Evolutionary conservation across 2,113 vertebrate species (phyloP).

Genomic region (Otis tarda): DNA sequence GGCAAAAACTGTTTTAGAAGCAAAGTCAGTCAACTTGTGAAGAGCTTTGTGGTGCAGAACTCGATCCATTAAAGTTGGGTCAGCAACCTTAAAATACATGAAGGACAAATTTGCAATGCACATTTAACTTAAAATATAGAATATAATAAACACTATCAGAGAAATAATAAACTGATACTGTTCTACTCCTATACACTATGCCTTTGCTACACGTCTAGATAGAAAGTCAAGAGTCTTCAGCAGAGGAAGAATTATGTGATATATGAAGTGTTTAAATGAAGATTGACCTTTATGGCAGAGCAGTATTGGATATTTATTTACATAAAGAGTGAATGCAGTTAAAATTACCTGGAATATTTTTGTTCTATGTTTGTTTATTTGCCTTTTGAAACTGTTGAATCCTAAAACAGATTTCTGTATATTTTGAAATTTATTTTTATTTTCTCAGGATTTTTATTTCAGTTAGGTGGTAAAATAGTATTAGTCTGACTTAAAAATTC

Average conservation of each 20-base stretch:
- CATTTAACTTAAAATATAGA: background rate
- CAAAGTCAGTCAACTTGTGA: background rate
- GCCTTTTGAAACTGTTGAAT: background rate
- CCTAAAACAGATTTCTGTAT: background rate
- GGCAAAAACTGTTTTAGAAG: background rate
- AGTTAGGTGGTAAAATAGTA: background rate
- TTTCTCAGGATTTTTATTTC: background rate
- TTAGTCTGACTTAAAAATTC: background rate
- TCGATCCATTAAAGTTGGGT: background rate
- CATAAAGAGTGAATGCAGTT: background rate
- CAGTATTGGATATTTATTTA: background rate
- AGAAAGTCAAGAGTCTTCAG: background rate
- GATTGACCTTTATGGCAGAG: background rate
- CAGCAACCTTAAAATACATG: background rate
- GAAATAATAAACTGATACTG: background rate
- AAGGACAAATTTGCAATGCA: background rate
- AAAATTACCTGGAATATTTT: background rate
- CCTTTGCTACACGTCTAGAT: background rate
- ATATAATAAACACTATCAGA: background rate
- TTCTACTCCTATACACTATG: background rate
- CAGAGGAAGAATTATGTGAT: background rate
- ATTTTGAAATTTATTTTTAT: background rate
- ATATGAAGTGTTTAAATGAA: background rate
- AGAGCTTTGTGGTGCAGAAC: background rate
- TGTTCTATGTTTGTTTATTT: background rate